These are phyloP conservation scores for Myripristis murdjan DNA, from an alignment of 2,797 vertebrate genomes.

Conservation along the genomic window DNA sequence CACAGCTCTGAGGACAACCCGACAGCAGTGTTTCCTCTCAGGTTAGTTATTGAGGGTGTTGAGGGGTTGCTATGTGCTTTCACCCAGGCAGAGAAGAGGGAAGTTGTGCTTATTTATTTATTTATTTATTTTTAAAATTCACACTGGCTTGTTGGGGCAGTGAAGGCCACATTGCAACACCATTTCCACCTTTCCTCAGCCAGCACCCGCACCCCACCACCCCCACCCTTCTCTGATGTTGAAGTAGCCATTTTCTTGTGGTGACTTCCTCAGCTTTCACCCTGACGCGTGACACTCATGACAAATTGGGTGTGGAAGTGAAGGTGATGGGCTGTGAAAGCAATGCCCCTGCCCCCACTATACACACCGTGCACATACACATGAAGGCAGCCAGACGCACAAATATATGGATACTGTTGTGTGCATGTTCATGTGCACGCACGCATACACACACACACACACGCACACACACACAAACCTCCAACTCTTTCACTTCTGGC, in stretches of 20 bases:
- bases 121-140: conserved; percentile 68
- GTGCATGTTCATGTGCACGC: conserved; percentile 64
- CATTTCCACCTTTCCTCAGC: conserved; percentile 53
- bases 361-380: conserved; percentile 68
- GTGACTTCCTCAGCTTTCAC: conserved; percentile 85
- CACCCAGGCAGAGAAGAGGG: conserved; percentile 60
- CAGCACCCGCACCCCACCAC: no score
- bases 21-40: conserved; percentile 39
- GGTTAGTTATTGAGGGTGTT: conserved; percentile 59
- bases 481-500: conserved; percentile 34
- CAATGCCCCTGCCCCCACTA: conserved; percentile 85
- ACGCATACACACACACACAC: conserved; percentile 1
- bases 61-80: conserved; percentile 43
- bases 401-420: conserved; percentile 56
- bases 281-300: conserved; percentile 92
- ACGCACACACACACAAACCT: conserved; percentile 21
- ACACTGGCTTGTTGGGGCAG: conserved; percentile 72
- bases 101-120: conserved; percentile 52
- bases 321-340: conserved; percentile 92
- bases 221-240: conserved; percentile 82
- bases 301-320: conserved; percentile 92
- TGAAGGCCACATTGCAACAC: conserved; percentile 29
- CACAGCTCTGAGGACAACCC: conserved; percentile 43
- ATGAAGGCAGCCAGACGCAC: conserved; percentile 65
- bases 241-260: conserved; percentile 90